A percentile compares a stretch with the other conserved stretches of the same genome.
These are phyloP conservation scores for Siniperca obscura DNA, from an alignment of 2,797 vertebrate species.

Conservation along the genomic window DNA sequence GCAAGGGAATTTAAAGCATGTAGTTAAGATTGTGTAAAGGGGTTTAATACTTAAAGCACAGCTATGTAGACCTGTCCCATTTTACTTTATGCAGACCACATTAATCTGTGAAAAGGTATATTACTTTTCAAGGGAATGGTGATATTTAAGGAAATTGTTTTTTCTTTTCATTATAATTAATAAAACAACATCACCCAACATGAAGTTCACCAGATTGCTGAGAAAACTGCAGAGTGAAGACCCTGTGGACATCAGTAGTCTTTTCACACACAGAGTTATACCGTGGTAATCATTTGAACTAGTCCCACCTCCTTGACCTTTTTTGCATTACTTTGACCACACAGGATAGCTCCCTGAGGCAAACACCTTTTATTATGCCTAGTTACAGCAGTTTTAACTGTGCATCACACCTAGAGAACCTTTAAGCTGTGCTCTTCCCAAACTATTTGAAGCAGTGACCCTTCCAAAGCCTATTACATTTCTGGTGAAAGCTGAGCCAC, in stretches of 20 bases:
- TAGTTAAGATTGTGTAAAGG: conserved; percentile 39
- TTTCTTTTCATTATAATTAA: conserved; percentile 12
- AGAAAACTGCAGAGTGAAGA: conserved; percentile 24
- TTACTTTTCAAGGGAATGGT: conserved; percentile 18
- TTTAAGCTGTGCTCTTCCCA: conserved; percentile 49
- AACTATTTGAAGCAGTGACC: conserved; percentile 61
- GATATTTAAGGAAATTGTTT: conserved; percentile 1
- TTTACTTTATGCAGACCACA: conserved; percentile 13
- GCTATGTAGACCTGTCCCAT: conserved; percentile 1
- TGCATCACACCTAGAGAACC: conserved; percentile 55
- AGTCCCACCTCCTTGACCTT: conserved; percentile 23
- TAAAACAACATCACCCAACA: conserved; percentile 13
- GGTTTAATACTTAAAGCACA: conserved; percentile 40
- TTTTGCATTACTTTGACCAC: conserved; percentile 62
- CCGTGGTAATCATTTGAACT: conserved; percentile 36
- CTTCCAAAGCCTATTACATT: conserved; percentile 60
- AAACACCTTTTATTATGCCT: conserved; percentile 68
- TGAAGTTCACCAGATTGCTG: neutral
- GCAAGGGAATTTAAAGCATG: conserved; percentile 51
- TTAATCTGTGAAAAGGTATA: conserved; percentile 25
- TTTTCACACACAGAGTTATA: conserved; percentile 36
- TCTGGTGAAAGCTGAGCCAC: conserved; percentile 53
- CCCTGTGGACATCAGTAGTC: conserved; percentile 30
- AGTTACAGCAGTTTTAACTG: conserved; percentile 69
- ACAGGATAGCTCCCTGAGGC: conserved; percentile 51